Evolutionary conservation across 2,888 invertebrate species (phyloP), one percentile per base, ranked within the genome.

Genomic region (Lomographa bimaculata): DNA sequence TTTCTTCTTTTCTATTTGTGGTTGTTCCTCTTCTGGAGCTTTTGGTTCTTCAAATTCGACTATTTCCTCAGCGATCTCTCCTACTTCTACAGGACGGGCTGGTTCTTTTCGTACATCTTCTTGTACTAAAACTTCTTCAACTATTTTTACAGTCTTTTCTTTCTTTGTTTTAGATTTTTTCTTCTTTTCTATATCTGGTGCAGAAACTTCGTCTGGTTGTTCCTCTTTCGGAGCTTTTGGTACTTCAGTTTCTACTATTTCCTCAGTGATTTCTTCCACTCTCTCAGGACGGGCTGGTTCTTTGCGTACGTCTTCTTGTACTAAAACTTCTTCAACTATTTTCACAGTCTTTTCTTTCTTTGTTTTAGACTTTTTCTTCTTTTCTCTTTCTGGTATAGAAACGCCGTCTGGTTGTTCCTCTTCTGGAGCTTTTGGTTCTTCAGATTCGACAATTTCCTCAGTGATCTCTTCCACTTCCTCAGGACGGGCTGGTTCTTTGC

Each of bases 131-230:
- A 63, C 78, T 30, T 78, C 71, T 24, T 67, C 72, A 7, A 32
- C 54, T 45, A 40, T 64, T 53, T 52, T 63, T 42, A 58, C 29
- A 32, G 45, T 60, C 50, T 41, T 49, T 4, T 50, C 48, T 39
- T 25, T 57, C 46, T 35, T 50, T 11, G 45, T 57, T 61, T 20
- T 60, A 46, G 29, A 72, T 56, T 5, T 46, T 64, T 74, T 41
- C 62, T 46, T 69, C 32, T 57, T 57, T 20, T 90, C 90, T 30
- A 85, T 34, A 53, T 57, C 45, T 50, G 79, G 55, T 53, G 77
- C 68, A 41, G 80, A 77, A 2, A 85, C 74, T 46, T 86, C 81
- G 51, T 90, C 86, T 1, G 85, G 68, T 56, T 54, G 54, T 27
- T 67, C 79, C 30, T n/a, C n/a, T n/a, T n/a, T n/a, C n/a, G n/a